Conservation (phyloP, 2,113 vertebrate species). For the Caretta caretta region DNA sequence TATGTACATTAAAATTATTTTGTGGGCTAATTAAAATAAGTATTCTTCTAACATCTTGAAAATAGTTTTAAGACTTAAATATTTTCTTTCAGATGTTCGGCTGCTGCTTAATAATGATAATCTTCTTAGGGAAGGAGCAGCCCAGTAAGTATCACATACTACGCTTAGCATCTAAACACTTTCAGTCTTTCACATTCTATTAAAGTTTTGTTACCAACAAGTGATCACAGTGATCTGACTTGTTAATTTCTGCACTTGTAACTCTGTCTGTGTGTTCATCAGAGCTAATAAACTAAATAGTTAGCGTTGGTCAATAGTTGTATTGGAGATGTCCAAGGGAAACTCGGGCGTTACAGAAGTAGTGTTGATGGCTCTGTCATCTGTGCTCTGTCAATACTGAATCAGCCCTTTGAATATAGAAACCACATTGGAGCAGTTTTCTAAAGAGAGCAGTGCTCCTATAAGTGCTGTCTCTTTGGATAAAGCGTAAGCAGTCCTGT, state of each 20-base stretch:
- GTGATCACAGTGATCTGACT: neutral
- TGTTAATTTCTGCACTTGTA: neutral
- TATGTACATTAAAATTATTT: neutral
- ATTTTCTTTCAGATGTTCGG: slow-evolving; percentile 90
- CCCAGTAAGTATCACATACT: slow-evolving; percentile 88
- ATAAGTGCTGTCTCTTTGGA: neutral
- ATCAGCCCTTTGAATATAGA: neutral
- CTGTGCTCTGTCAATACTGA: neutral
- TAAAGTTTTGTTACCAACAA: neutral
- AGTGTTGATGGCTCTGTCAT: neutral
- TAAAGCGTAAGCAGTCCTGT: neutral
- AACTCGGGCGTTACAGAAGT: neutral
- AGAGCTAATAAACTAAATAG: neutral
- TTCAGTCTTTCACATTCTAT: neutral
- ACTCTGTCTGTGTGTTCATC: neutral
- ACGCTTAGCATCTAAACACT: neutral
- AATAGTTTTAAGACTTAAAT: slow-evolving; percentile 52
- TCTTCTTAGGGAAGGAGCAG: slow-evolving; percentile 97
- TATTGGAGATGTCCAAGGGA: neutral
- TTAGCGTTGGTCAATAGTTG: neutral
- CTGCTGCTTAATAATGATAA: slow-evolving; percentile 97
- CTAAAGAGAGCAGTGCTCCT: neutral
- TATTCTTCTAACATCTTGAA: neutral
- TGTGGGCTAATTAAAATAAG: neutral
- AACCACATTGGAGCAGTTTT: neutral